Evolutionary conservation across 37 sponge, comb jelly and placozoan species (phyloP).

Genomic region (Crambe crambe): DNA sequence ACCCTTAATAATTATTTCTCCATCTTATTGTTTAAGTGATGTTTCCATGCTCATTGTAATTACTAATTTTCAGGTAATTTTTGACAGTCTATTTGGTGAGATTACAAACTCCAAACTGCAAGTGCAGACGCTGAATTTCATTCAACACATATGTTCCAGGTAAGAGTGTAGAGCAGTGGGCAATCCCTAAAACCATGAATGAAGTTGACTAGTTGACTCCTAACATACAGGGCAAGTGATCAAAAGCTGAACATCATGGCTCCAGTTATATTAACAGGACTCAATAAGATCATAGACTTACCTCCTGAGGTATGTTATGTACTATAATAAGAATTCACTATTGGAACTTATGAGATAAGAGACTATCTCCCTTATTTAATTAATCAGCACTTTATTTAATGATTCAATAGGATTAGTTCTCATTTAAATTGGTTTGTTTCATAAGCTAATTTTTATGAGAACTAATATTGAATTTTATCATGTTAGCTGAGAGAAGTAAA

Average conservation of each 20-base stretch:
- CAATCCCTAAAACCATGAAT: neutral
- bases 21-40: neutral
- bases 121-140: constrained; percentile 30
- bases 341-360: too few species aligned
- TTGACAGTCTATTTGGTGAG: constrained; percentile 69
- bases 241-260: constrained; percentile 50
- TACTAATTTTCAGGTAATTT: constrained; percentile 46
- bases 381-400: too few species aligned
- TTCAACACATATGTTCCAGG: constrained; percentile 55
- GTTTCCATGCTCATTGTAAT: neutral
- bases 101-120: constrained; percentile 42
- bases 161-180: neutral
- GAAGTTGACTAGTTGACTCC: neutral
- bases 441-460: neutral
- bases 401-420: too few species aligned
- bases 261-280: constrained; percentile 64
- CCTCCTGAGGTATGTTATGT: constrained; percentile 41
- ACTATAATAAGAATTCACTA: too few species aligned
- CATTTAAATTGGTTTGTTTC: neutral
- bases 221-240: constrained; percentile 22
- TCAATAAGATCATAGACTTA: constrained; percentile 50
- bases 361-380: too few species aligned
- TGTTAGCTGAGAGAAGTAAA: too few species aligned
- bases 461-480: neutral
- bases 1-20: too few species aligned